Conservation (phyloP, 2,888 invertebrate species). For the Dyspetes luteomarginatus region DNA sequence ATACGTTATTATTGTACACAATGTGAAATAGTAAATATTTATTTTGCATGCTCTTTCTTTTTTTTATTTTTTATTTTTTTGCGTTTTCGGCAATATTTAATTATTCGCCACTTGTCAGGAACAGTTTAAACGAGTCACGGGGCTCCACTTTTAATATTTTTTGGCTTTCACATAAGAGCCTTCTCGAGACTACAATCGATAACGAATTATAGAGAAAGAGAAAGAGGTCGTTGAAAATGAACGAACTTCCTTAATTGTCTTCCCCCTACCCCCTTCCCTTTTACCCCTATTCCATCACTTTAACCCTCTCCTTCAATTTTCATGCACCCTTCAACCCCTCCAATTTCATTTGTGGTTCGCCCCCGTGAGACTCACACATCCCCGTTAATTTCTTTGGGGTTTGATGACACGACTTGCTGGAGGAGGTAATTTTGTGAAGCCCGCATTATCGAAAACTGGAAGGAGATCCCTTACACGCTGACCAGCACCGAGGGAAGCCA, state of each 20-base stretch:
- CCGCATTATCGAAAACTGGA: constrained; percentile 93
- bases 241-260: constrained; percentile 65
- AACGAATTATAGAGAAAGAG: constrained; percentile 39
- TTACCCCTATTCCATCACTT: no score
- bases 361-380: constrained; percentile 11
- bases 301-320: constrained; percentile 26
- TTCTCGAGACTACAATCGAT: constrained; percentile 61
- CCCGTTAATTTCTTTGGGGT: constrained; percentile 83
- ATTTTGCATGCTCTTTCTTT: constrained; percentile 25
- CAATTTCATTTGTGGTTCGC: constrained; percentile 33
- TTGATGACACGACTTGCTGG: constrained; percentile 91
- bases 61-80: background rate
- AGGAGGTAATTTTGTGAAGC: constrained; percentile 92
- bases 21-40: constrained; percentile 7
- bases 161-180: constrained; percentile 5
- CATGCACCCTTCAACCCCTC: background rate
- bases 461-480: constrained; percentile 88
- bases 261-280: no score
- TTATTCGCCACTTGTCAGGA: constrained; percentile 67
- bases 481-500: constrained; percentile 86
- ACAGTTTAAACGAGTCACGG: constrained; percentile 59
- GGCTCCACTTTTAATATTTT: constrained; percentile 34
- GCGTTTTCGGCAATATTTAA: constrained; percentile 50
- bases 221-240: constrained; percentile 62
- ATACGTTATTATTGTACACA: constrained; percentile 39